Evolutionary conservation across 2,797 vertebrate genomes (phyloP).

Genomic region (Mormyrops attenuatus): DNA sequence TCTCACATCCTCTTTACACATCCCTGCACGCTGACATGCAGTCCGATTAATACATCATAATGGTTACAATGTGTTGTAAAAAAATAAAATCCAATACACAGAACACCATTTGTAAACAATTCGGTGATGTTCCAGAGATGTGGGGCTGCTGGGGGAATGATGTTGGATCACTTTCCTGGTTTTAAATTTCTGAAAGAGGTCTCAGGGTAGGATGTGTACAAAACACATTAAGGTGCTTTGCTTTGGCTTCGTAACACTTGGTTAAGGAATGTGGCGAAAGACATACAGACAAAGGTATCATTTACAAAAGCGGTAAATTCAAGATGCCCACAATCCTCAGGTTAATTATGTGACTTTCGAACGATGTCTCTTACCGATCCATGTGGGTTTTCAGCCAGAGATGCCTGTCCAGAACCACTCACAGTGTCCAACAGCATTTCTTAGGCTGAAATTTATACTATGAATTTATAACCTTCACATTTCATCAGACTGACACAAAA

Average conservation of each 20-base stretch:
- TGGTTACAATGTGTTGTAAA: neutral
- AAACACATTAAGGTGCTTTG: constrained; percentile 4
- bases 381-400: neutral
- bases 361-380: no score
- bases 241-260: constrained; percentile 25
- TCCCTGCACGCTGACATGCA: neutral
- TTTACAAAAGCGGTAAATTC: neutral
- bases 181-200: neutral
- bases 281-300: constrained; percentile 22
- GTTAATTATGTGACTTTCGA: neutral
- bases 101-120: constrained; percentile 9
- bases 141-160: neutral
- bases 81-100: neutral
- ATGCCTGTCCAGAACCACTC: neutral
- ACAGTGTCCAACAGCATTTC: neutral
- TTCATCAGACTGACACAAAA: neutral
- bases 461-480: neutral
- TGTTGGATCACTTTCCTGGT: neutral
- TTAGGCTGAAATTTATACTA: neutral
- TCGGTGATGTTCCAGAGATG: neutral
- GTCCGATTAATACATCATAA: neutral
- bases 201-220: neutral
- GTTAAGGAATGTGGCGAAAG: constrained; percentile 31
- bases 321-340: no score
- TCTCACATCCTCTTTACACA: constrained; percentile 10